These are phyloP conservation scores for Xerus inauris DNA, from an alignment of 2,113 vertebrate genomes.

Conservation along the genomic window DNA sequence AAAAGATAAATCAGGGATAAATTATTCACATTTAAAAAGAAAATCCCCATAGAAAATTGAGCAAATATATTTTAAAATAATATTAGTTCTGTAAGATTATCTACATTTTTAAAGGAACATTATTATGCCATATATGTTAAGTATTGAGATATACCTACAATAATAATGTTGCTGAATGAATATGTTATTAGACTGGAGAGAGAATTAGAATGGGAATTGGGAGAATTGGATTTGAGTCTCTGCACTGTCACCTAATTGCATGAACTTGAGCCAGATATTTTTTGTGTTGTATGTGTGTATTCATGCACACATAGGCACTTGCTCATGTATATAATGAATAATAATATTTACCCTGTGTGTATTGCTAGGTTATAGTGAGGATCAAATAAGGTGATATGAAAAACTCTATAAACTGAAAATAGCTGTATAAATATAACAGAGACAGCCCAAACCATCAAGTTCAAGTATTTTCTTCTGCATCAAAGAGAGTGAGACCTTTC, in stretches of 20 bases:
- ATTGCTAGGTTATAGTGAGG: not conserved
- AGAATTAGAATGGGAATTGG: not conserved
- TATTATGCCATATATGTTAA: not conserved
- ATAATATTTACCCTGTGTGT: not conserved
- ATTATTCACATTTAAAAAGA: conserved; percentile 45
- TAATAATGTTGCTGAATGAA: not conserved
- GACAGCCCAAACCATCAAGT: not conserved
- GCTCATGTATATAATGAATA: not conserved
- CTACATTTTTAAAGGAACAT: not conserved
- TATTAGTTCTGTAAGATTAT: not conserved
- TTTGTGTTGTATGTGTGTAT: not conserved
- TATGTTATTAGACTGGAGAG: not conserved
- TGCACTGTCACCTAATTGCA: not conserved
- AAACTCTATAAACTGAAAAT: not conserved
- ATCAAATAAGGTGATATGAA: not conserved
- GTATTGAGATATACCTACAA: not conserved
- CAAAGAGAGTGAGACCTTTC: not conserved
- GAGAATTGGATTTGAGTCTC: not conserved
- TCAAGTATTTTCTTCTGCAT: not conserved
- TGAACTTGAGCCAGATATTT: not conserved
- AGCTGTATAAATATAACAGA: not conserved
- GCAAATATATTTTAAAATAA: conserved; percentile 18
- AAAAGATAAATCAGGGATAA: conserved; percentile 6
- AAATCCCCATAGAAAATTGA: conserved; percentile 13
- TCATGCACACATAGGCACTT: accelerated